These are phyloP conservation scores for Ceyx cyanopectus DNA, from an alignment of 2,113 vertebrate species.

Conservation along the genomic window DNA sequence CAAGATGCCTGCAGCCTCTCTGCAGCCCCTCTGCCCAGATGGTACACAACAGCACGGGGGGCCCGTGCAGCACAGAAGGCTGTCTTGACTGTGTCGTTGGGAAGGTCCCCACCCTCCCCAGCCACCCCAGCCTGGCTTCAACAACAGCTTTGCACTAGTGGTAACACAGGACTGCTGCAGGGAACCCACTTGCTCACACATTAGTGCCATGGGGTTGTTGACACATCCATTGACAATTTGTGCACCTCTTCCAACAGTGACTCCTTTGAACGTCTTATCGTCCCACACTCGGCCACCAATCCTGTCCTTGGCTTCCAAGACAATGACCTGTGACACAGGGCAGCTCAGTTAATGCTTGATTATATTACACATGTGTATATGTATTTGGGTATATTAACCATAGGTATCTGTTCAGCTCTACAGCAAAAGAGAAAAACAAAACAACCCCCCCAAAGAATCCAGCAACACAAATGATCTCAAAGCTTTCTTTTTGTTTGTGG, in stretches of 20 bases:
- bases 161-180: conserved; percentile 24
- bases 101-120: not conserved
- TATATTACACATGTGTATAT: not conserved
- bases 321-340: conserved; percentile 81
- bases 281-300: conserved; percentile 97
- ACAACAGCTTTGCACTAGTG: not conserved
- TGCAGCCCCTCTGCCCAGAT: not conserved
- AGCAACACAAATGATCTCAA: not conserved
- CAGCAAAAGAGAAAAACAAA: not conserved
- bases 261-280: conserved; percentile 85
- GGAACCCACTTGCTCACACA: conserved; percentile 95
- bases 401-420: not conserved
- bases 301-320: conserved; percentile 93
- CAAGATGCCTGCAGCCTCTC: not conserved
- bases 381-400: too few relatives aligned
- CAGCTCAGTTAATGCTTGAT: not conserved
- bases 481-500: not conserved
- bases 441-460: not conserved
- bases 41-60: not conserved
- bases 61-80: not conserved
- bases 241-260: conserved; percentile 91
- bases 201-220: conserved; percentile 96
- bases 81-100: not conserved
- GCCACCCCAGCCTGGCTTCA: not conserved
- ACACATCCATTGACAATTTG: conserved; percentile 97